Evolutionary conservation across 2,888 invertebrate species (phyloP).

Genomic region (Lithophane ornitopus): DNA sequence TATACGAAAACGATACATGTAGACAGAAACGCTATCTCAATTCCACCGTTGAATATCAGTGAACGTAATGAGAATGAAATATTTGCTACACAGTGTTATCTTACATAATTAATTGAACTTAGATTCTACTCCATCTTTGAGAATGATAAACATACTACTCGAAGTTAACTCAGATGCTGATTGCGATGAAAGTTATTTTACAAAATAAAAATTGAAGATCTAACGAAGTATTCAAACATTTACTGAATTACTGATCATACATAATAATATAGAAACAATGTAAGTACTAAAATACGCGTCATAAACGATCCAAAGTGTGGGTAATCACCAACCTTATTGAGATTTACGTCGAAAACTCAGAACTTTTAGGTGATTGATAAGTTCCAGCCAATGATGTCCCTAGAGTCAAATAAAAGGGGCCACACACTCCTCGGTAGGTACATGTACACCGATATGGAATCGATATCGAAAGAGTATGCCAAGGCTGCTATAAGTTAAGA

Average conservation of each 20-base stretch:
- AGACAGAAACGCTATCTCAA: constrained; percentile 22
- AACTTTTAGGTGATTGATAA: constrained; percentile 32
- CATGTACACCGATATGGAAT: constrained; percentile 7
- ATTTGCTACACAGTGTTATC: constrained; percentile 45
- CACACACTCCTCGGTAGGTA: not conserved
- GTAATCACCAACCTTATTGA: not conserved
- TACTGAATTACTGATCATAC: not conserved
- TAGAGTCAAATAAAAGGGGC: constrained; percentile 25
- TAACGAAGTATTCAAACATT: not conserved
- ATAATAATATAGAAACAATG: no score
- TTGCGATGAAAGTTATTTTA: not conserved
- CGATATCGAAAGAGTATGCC: not conserved
- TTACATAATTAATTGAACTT: constrained; percentile 44
- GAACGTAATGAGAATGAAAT: constrained; percentile 36
- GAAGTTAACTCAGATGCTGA: constrained; percentile 20
- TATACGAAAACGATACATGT: not conserved
- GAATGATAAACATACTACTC: constrained; percentile 19
- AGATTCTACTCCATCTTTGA: constrained; percentile 25
- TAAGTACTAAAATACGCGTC: not conserved
- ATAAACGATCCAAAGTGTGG: not conserved
- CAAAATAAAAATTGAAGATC: not conserved
- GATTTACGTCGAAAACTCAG: not conserved
- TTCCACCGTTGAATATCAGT: constrained; percentile 24
- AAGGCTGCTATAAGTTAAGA: not conserved
- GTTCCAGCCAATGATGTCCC: constrained; percentile 30